Evolutionary conservation across 2,113 vertebrate species (phyloP), one percentile per base, ranked within the genome.

Genomic region (Athene cunicularia): DNA sequence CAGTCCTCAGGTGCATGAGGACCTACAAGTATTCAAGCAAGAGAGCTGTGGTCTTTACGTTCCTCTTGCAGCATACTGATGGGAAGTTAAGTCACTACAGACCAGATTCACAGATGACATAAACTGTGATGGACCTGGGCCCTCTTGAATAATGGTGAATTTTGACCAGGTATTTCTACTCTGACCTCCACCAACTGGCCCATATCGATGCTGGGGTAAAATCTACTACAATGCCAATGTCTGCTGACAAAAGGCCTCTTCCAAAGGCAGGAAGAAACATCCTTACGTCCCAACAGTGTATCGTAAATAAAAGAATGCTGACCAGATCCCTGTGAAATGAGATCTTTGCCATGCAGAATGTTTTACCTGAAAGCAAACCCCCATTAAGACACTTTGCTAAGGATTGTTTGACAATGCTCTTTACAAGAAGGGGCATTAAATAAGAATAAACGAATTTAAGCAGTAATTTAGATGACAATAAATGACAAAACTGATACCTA

Each of bases 1-100:
- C 39, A 35, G 26, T 22, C n/a, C 28, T 47, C 3, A 1, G 0
- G 0, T 52, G 26, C 17, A 24, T 62, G 37, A 21, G 27, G 33
- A 68, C 56, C 24, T 7, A 1, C 3, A 2, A 39, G 35, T n/a
- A 49, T 26, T 47, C 64, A 50, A 64, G 63, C n/a, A 77, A 50
- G n/a, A 83, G 53, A 80, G 22, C 62, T 80, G 33, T 47, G 28
- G 24, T 81, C 32, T 32, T 71, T 50, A 32, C 33, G 13, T 37
- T 60, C 43, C 50, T 63, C 68, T 64, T 81, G n/a, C 49, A 73
- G 37, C 53, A 49, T 50, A 20, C 28, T 43, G 28, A 62, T 37
- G 45, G 27, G 32, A 80, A 71, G n/a, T 47, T 27, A 21, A 52
- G 24, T 32, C 1, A 2, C 55, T 60, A 20, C 16, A 27, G 68